These are phyloP conservation scores for Ophioninae sp. DNA, from an alignment of 2,888 invertebrate genomes.

Conservation along the genomic window DNA sequence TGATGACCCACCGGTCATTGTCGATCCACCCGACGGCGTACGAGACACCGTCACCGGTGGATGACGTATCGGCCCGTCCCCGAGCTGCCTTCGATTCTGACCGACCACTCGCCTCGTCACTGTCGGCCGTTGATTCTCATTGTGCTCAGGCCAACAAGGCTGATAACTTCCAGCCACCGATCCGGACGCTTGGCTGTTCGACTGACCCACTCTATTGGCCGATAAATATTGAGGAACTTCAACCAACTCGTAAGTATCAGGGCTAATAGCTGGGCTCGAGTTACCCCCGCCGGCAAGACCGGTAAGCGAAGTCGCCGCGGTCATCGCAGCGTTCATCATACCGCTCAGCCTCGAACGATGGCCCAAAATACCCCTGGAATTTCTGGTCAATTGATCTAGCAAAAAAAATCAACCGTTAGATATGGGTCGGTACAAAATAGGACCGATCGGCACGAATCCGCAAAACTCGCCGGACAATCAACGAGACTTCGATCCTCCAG, in stretches of 20 bases:
- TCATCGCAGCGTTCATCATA: not conserved
- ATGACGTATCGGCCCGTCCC: constrained; percentile 1
- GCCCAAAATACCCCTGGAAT: constrained; percentile 14
- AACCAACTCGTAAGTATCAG: not conserved
- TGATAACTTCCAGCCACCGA: not conserved
- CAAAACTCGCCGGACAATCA: not conserved
- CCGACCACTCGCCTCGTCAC: constrained; percentile 8
- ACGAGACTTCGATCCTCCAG: not conserved
- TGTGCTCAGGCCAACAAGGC: not conserved
- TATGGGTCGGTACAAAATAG: not conserved
- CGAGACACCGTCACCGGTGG: not conserved
- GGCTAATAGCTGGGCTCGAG: not conserved
- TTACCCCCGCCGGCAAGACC: not conserved
- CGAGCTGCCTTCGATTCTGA: not conserved
- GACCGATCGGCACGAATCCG: not conserved
- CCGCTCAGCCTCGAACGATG: not conserved
- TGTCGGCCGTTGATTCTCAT: not conserved
- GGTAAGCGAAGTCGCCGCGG: not conserved
- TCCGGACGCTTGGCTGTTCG: not conserved
- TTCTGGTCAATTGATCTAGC: constrained; percentile 16
- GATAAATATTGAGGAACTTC: not conserved
- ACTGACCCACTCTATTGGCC: not conserved
- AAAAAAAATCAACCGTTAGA: not conserved
- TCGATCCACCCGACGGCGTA: not conserved
- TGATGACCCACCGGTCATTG: not conserved